Evolutionary conservation across 2,888 invertebrate genomes (phyloP).

Genomic region (Cabera pusaria): DNA sequence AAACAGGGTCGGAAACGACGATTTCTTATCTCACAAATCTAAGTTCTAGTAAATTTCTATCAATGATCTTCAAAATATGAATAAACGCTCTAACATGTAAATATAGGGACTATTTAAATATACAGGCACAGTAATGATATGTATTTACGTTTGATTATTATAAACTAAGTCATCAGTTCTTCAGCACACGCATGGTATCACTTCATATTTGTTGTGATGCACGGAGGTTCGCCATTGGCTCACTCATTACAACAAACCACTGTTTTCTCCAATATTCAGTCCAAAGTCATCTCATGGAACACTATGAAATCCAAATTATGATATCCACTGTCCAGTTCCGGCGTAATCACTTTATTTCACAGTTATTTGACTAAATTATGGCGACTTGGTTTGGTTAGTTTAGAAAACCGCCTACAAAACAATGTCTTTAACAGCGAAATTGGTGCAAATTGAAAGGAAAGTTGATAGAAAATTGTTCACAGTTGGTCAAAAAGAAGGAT

Average conservation of each 20-base stretch:
- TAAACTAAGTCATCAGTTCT: constrained; percentile 50
- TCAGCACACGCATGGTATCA: constrained; percentile 29
- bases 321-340: constrained; percentile 38
- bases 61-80: constrained; percentile 30
- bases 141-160: constrained; percentile 62
- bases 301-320: constrained; percentile 38
- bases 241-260: constrained; percentile 25
- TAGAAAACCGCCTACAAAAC: constrained; percentile 42
- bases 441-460: constrained; percentile 22
- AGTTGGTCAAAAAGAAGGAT: constrained; percentile 24
- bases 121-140: constrained; percentile 80
- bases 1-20: constrained; percentile 14
- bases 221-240: constrained; percentile 26
- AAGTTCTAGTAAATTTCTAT: constrained; percentile 29
- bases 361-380: constrained; percentile 53
- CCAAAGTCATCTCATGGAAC: constrained; percentile 28
- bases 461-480: constrained; percentile 13
- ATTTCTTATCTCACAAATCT: constrained; percentile 15
- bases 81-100: constrained; percentile 38
- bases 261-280: constrained; percentile 28
- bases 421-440: constrained; percentile 28
- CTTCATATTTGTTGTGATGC: constrained; percentile 38
- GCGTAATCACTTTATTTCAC: constrained; percentile 46
- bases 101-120: constrained; percentile 48
- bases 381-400: constrained; percentile 52